Evolutionary conservation across 2,113 vertebrate genomes (phyloP).

Genomic region (Macrotus californicus): DNA sequence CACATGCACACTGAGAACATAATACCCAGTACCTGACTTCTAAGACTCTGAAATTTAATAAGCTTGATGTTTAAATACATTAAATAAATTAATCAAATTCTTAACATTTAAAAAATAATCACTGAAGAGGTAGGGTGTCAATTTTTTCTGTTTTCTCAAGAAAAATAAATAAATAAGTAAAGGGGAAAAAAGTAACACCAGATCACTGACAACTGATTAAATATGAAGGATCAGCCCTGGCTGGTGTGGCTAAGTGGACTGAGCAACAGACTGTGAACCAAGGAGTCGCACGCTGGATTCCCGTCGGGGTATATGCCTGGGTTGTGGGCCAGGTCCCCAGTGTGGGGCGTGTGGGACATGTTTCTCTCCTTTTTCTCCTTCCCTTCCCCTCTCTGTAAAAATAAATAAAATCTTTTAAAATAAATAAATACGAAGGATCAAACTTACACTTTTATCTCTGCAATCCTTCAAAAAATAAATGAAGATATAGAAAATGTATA

Average conservation of each 20-base stretch:
- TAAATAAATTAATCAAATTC: constrained; percentile 9
- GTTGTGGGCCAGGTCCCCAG: too few relatives aligned
- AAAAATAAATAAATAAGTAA: not conserved
- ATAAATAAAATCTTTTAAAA: too few relatives aligned
- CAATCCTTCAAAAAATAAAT: not conserved
- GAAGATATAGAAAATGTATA: not conserved
- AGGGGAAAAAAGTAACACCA: not conserved
- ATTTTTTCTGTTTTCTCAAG: not conserved
- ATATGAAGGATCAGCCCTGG: not conserved
- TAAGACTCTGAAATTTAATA: constrained; percentile 31
- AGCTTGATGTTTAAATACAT: constrained; percentile 2
- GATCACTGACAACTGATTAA: constrained; percentile 5
- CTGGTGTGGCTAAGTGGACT: too few relatives aligned
- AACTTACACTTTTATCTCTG: constrained; percentile 9
- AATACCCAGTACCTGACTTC: not conserved
- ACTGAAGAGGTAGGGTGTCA: not conserved
- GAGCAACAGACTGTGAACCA: too few relatives aligned
- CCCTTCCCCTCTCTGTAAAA: too few relatives aligned
- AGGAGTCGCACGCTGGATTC: too few relatives aligned
- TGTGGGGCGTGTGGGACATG: too few relatives aligned
- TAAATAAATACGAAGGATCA: not conserved
- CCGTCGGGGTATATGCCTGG: too few relatives aligned
- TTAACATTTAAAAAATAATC: not conserved
- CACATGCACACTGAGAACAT: not conserved
- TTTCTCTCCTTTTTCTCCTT: too few relatives aligned